phyloP scores from a whole-genome alignment of 37 sponge, comb jelly and placozoan genomes.

The Halichondria panicea region DNA sequence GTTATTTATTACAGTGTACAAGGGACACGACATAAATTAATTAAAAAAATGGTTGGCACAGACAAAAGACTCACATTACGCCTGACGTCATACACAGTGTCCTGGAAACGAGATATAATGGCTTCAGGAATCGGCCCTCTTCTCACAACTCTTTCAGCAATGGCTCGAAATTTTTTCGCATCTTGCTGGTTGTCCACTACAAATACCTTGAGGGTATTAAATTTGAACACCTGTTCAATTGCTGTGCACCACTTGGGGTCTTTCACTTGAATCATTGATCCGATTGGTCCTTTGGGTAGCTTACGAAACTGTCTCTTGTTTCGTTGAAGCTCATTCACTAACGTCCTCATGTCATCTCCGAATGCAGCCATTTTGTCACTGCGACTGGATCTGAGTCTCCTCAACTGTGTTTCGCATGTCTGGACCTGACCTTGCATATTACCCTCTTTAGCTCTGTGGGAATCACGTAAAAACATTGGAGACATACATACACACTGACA shows the following conservation, averaged over 20 bases:
- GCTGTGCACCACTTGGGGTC: slow-evolving; percentile 79
- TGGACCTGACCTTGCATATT: neutral
- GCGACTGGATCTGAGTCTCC: slow-evolving; percentile 36
- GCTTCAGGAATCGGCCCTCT: neutral
- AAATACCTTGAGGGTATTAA: slow-evolving; percentile 39
- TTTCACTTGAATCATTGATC: slow-evolving; percentile 54
- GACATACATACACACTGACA: no score
- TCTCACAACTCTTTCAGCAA: neutral
- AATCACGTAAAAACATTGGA: neutral
- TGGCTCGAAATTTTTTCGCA: neutral
- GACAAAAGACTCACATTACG: slow-evolving; percentile 26
- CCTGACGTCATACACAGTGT: slow-evolving; percentile 38
- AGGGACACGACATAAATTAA: neutral
- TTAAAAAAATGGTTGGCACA: no score
- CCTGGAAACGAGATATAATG: slow-evolving; percentile 7
- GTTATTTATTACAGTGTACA: neutral
- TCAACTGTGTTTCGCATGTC: slow-evolving; percentile 31
- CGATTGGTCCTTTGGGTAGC: slow-evolving; percentile 75
- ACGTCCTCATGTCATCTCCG: slow-evolving; percentile 50
- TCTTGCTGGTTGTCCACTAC: slow-evolving; percentile 73
- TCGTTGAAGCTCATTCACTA: slow-evolving; percentile 44
- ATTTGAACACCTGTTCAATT: slow-evolving; percentile 60
- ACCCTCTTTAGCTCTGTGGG: slow-evolving; percentile 10
- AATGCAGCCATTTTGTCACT: slow-evolving; percentile 42
- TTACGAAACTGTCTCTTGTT: slow-evolving; percentile 24